Conservation (phyloP, 35 echinoderm and acorn worm genomes). For the Apostichopus parvimensis region DNA sequence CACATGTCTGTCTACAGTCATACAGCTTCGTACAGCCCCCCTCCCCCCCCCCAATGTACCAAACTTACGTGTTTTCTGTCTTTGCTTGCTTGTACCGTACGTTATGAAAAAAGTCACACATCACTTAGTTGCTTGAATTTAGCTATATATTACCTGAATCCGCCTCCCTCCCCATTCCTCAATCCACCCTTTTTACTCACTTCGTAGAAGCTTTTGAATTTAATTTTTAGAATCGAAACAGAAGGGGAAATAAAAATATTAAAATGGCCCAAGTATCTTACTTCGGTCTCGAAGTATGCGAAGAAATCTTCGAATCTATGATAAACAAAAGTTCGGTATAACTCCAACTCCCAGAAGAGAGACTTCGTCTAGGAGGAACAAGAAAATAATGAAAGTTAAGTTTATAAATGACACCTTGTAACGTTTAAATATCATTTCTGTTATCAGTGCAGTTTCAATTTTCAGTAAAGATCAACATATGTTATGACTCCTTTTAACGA, state of each 20-base stretch:
- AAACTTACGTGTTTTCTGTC: no score
- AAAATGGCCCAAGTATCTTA: neutral
- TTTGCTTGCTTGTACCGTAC: no score
- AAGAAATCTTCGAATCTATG: constrained; percentile 27
- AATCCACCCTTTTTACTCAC: neutral
- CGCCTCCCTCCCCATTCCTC: neutral
- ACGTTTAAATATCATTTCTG: no score
- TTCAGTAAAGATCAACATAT: no score
- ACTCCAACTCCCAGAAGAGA: constrained; percentile 15
- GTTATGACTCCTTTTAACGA: no score
- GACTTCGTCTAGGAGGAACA: neutral
- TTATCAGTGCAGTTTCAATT: no score
- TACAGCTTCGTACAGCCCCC: no score
- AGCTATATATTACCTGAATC: neutral
- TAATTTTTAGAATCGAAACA: no score
- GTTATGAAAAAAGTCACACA: no score
- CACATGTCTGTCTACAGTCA: no score
- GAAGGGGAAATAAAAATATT: neutral
- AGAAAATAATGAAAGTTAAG: neutral
- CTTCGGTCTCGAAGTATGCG: constrained; percentile 32
- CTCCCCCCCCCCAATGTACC: no score
- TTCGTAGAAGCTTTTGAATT: neutral
- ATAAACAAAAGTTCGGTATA: neutral
- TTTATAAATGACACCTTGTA: no score
- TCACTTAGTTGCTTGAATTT: neutral